These are phyloP conservation scores for Macaca fascicularis DNA, from an alignment of 2,113 vertebrate species.

Conservation along the genomic window DNA sequence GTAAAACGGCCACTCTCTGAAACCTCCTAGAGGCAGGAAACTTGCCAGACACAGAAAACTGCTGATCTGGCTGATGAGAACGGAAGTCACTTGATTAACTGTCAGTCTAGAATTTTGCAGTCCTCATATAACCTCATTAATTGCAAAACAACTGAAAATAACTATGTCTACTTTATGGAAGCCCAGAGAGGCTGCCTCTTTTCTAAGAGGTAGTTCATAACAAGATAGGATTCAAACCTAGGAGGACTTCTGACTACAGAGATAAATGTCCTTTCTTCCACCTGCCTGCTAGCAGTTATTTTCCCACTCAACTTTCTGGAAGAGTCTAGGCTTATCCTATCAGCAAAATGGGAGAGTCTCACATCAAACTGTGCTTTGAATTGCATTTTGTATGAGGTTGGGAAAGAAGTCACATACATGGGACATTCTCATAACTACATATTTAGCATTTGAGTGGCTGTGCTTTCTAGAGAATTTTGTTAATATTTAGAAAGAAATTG, in stretches of 20 bases:
- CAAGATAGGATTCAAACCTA: not conserved
- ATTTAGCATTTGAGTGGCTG: slow-evolving; percentile 2
- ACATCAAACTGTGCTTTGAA: not conserved
- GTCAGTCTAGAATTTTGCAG: not conserved
- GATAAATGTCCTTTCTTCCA: not conserved
- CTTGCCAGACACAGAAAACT: not conserved
- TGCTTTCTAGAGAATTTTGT: not conserved
- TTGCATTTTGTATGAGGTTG: not conserved
- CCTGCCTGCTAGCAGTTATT: not conserved
- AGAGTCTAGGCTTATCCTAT: not conserved
- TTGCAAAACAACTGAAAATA: slow-evolving; percentile 20
- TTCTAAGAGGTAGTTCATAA: not conserved
- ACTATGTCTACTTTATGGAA: not conserved
- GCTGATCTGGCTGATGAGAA: not conserved
- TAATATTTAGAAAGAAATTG: slow-evolving; percentile 44
- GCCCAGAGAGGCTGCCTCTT: not conserved
- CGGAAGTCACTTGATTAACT: slow-evolving; percentile 7
- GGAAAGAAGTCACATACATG: not conserved
- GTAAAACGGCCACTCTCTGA: not conserved
- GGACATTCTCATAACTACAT: not conserved
- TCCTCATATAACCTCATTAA: slow-evolving; percentile 37
- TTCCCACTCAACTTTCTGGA: not conserved
- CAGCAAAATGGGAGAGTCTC: too few relatives aligned
- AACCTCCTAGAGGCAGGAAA: not conserved
- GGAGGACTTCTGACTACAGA: not conserved